A percentile compares a stretch with the other conserved stretches of the same genome.
Evolutionary conservation across 2,888 invertebrate genomes (phyloP).

Genomic region (Phalera bucephala): DNA sequence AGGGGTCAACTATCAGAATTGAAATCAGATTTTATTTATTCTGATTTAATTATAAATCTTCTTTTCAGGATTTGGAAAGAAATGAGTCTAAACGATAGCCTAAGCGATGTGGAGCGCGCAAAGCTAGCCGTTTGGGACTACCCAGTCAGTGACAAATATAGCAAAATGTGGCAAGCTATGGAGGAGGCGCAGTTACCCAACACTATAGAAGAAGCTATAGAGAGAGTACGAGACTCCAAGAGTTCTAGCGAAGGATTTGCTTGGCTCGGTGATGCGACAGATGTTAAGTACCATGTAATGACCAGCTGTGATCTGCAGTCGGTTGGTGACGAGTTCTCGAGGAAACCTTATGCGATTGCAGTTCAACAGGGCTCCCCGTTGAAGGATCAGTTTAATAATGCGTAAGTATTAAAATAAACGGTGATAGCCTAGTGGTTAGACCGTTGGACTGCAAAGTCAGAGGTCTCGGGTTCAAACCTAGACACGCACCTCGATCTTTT

Average conservation of each 20-base stretch:
- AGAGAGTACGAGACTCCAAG: conserved; percentile 83
- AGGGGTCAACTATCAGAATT: no score
- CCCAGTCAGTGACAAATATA: conserved; percentile 98
- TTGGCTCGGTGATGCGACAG: conserved; percentile 96
- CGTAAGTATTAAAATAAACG: conserved; percentile 92
- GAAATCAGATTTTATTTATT: no score
- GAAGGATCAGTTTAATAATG: conserved; percentile 97
- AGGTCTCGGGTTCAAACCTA: no score
- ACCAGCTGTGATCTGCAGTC: conserved; percentile 95
- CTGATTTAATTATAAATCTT: no score
- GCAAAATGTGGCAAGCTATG: conserved; percentile 99
- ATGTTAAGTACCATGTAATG: conserved; percentile 87
- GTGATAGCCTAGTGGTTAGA: no score
- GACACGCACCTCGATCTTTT: no score
- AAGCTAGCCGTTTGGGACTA: conserved; percentile 99
- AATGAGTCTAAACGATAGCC: conserved; percentile 97
- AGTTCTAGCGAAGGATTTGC: conserved; percentile 91
- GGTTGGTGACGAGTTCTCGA: conserved; percentile 98
- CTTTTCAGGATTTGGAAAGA: conserved; percentile 96
- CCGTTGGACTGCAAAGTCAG: no score
- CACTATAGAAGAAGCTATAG: conserved; percentile 90
- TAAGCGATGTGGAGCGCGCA: conserved; percentile 94
- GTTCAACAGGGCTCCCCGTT: conserved; percentile 98
- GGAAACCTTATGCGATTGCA: conserved; percentile 98
- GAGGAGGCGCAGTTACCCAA: conserved; percentile 91